Conservation (phyloP, 2,888 invertebrate genomes). For the Bembecia ichneumoniformis region DNA sequence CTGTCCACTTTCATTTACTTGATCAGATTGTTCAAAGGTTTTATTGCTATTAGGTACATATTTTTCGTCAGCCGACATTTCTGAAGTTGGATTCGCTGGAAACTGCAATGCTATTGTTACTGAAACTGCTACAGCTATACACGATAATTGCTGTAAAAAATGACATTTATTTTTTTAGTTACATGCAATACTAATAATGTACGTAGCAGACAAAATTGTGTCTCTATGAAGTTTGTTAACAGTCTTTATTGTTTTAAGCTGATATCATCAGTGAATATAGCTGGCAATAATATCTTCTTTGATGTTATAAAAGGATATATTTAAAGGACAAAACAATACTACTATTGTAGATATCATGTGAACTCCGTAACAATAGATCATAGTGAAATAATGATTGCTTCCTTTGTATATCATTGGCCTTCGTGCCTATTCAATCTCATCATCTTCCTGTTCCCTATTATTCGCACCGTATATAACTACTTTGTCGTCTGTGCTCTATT, state of each 20-base stretch:
- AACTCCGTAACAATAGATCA: conserved; percentile 40
- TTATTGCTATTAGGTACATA: conserved; percentile 32
- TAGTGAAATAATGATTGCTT: conserved; percentile 51
- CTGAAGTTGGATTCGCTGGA: conserved; percentile 47
- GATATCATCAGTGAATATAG: neutral
- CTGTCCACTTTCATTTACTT: conserved; percentile 45
- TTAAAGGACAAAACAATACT: conserved; percentile 7
- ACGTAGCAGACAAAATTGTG: neutral
- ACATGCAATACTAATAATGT: neutral
- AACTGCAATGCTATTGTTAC: conserved; percentile 36
- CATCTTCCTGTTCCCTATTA: neutral
- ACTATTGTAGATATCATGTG: conserved; percentile 18
- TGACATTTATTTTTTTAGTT: neutral
- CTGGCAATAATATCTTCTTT: neutral
- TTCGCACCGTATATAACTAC: too few species aligned
- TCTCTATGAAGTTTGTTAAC: neutral
- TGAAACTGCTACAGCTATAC: conserved; percentile 24
- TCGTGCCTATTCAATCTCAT: conserved; percentile 4
- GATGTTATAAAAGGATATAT: conserved; percentile 7
- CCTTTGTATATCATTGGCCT: conserved; percentile 21
- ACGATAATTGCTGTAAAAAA: conserved; percentile 21
- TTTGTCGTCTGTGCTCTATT: too few species aligned
- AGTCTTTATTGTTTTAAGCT: neutral
- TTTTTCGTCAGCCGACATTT: conserved; percentile 56
- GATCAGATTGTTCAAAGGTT: conserved; percentile 38